Conservation (phyloP, 2,888 invertebrate genomes). For the Zygaena filipendulae region DNA sequence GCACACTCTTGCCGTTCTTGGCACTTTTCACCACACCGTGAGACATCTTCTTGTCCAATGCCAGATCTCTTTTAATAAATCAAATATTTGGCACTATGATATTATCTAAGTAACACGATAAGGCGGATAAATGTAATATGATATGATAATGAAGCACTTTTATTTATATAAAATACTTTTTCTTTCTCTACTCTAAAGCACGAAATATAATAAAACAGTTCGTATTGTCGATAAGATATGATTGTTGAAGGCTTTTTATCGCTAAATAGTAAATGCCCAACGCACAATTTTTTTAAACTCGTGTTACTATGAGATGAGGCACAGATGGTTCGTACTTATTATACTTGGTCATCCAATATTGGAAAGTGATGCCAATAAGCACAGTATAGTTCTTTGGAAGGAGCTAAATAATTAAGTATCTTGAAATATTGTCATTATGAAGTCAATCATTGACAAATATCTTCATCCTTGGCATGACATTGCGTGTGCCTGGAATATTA, state of each 20-base stretch:
- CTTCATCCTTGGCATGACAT: no score
- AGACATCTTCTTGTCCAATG: conserved; percentile 38
- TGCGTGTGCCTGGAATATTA: no score
- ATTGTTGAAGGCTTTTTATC: conserved; percentile 15
- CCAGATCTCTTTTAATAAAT: conserved; percentile 10
- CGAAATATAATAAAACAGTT: conserved; percentile 8
- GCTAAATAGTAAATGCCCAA: no score
- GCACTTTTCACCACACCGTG: conserved; percentile 46
- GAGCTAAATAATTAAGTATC: no score
- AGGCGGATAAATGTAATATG: conserved; percentile 10
- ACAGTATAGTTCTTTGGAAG: no score
- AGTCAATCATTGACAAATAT: no score
- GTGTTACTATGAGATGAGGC: no score
- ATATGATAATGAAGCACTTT: conserved; percentile 14
- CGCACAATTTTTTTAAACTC: no score
- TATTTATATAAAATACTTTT: conserved; percentile 11
- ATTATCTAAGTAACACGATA: conserved; percentile 6
- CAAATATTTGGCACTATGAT: conserved; percentile 23
- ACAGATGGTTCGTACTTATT: no score
- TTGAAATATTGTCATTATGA: no score
- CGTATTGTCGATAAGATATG: conserved; percentile 20
- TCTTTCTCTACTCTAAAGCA: conserved; percentile 4
- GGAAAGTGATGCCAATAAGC: no score
- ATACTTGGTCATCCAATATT: no score
- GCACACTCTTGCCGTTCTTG: conserved; percentile 39